Conservation (phyloP, 2,888 invertebrate genomes). For the Hydropsyche betteni region DNA sequence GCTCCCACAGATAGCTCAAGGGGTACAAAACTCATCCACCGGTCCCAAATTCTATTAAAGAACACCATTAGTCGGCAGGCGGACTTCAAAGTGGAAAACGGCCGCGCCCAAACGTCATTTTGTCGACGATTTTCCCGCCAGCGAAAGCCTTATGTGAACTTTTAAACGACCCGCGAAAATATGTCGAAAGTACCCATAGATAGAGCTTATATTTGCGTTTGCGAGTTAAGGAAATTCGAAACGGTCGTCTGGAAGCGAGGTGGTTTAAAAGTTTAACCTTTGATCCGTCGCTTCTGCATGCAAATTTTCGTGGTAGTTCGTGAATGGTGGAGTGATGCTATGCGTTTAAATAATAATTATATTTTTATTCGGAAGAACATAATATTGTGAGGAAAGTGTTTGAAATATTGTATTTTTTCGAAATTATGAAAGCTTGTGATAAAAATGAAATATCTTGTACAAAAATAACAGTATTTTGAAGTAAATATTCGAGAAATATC, state of each 20-base stretch:
- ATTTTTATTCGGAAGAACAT: no score
- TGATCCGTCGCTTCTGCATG: slow-evolving; percentile 51
- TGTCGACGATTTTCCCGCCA: neutral
- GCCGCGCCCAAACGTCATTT: slow-evolving; percentile 2
- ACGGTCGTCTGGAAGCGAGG: slow-evolving; percentile 8
- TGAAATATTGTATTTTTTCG: no score
- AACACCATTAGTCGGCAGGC: slow-evolving; percentile 53
- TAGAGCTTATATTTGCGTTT: neutral
- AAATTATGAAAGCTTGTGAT: no score
- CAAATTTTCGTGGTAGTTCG: slow-evolving; percentile 47
- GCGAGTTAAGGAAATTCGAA: neutral
- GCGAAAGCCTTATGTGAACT: neutral
- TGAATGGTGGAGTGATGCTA: neutral
- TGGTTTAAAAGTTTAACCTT: slow-evolving; percentile 44
- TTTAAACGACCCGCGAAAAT: slow-evolving; percentile 13
- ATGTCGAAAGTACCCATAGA: neutral
- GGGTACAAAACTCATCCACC: slow-evolving; percentile 56
- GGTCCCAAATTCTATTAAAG: slow-evolving; percentile 57
- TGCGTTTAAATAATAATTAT: neutral
- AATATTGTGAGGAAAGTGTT: no score
- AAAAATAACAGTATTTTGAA: neutral
- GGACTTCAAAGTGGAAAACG: slow-evolving; percentile 32
- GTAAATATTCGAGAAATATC: no score
- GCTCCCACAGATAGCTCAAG: slow-evolving; percentile 51
- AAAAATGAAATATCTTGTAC: neutral